Evolutionary conservation across 2,113 vertebrate species (phyloP), one percentile per base, ranked within the genome.

Genomic region (Eptesicus fuscus): DNA sequence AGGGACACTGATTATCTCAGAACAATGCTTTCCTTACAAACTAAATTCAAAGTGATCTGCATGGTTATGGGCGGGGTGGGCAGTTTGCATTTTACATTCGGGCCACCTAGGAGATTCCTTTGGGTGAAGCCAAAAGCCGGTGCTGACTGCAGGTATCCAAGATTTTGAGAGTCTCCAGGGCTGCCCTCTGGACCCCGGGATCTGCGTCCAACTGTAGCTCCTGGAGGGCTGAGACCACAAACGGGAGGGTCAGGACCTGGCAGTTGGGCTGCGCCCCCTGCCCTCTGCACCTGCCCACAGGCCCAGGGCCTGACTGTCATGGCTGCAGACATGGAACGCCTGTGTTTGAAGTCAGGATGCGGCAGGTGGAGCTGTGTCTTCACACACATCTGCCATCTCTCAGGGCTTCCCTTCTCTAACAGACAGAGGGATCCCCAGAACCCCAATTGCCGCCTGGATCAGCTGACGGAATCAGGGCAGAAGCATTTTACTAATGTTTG

Each of bases 181-280:
- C 96, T 1, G 96, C 96, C 49, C 7, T 92, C 88, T 83, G 78
- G 37, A 97, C 95, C 0, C 71, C 93, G 2, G 88, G 59, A 11
- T 97, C 96, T 0, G 73, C 30, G 12, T 97, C 97, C 79, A 95
- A 78, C 94, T 96, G 95, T 1, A 96, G 93, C 40, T 92, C 96
- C 88, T 96, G 95, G 67, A 97, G 96, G 8, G 79, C 97, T 97
- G 95, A 23, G 65, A 53, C 11, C 40, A 9, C 5, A 56, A 28
- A 69, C 11, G 37, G 69, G 35, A 10, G 35, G 4, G 1, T 59
- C 7, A 2, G 47, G 17, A 30, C 32, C 16, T 7, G 4, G 1
- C 0, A 7, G 30, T 3, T 59, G 56, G 18, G 37, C 16, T 4
- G 1, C 0, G 0, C 9, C 9, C 25, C 14, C 17, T 1, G 0